Evolutionary conservation across 2,888 invertebrate genomes (phyloP), one percentile per base, ranked within the genome.

Genomic region (Subacronicta megacephala): DNA sequence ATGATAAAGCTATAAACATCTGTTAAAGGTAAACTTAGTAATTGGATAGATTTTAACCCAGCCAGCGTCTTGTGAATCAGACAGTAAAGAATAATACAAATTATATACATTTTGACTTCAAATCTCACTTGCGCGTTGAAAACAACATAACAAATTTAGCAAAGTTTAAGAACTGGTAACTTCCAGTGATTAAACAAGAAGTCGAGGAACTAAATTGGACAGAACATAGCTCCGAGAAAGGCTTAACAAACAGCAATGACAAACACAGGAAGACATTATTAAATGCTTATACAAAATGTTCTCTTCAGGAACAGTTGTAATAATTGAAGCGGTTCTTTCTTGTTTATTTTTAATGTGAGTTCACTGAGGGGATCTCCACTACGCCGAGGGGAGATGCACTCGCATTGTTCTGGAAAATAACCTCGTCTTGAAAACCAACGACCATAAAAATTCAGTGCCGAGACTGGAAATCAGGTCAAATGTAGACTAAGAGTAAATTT

Each of bases 351-450:
- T 77, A 67, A 72, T 76, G 67, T 53, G 62, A 40, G 55, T 65
- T 66, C 63, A 51, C 71, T 56, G 66, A 74, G 64, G 60, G 57
- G 59, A 71, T 50, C 51, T 62, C 62, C 42, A 10, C 26, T 26
- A 26, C 10, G 10, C 26, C 26, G 26, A 26, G 26, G 26, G 26
- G 65, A 68, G 72, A 77, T 74, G 78, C 79, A 73, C 71, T 80
- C 69, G 78, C 80, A 82, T 83, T 84, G 82, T 84, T 74, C 78
- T 75, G 79, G 80, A 84, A 86, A 87, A 84, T 84, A 77, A 76
- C 77, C 75, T 75, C 83, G 75, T 80, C 79, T 86, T 80, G 72
- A 77, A 81, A 81, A 69, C 71, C 82, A 81, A 74, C 76, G 78
- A 81, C 81, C 78, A 83, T 84, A 85, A 87, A 84, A 85, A 84